phyloP scores from a whole-genome alignment of 2,113 vertebrate species.

The Tursiops truncatus region DNA sequence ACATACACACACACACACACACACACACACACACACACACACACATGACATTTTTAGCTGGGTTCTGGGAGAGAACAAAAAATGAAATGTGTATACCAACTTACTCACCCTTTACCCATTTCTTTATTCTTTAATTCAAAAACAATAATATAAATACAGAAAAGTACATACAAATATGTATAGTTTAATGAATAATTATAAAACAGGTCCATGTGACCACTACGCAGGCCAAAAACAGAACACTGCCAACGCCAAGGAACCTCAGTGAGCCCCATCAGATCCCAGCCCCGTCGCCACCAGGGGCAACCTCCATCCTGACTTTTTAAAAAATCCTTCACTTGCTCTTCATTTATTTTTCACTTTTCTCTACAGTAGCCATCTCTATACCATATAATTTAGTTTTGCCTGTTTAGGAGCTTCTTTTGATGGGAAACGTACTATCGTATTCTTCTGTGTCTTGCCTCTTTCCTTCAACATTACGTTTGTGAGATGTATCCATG shows the following conservation, averaged over 20 bases:
- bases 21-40: background rate
- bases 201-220: background rate
- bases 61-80: background rate
- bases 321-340: background rate
- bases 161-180: background rate
- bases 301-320: background rate
- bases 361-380: background rate
- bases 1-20: background rate
- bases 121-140: background rate
- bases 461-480: background rate
- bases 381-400: background rate
- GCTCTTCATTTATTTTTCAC: background rate
- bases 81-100: background rate
- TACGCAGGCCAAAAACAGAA: background rate
- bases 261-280: background rate
- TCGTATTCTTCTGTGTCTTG: too few species aligned
- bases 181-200: background rate
- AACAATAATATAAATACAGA: background rate
- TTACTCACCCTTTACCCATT: background rate
- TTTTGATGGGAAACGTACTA: background rate
- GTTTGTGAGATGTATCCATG: background rate
- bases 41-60: background rate
- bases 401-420: background rate
- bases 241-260: background rate
- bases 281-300: too few species aligned